These are phyloP conservation scores for Acrocephalus scirpaceus DNA, from an alignment of 2,797 vertebrate species.

Conservation along the genomic window DNA sequence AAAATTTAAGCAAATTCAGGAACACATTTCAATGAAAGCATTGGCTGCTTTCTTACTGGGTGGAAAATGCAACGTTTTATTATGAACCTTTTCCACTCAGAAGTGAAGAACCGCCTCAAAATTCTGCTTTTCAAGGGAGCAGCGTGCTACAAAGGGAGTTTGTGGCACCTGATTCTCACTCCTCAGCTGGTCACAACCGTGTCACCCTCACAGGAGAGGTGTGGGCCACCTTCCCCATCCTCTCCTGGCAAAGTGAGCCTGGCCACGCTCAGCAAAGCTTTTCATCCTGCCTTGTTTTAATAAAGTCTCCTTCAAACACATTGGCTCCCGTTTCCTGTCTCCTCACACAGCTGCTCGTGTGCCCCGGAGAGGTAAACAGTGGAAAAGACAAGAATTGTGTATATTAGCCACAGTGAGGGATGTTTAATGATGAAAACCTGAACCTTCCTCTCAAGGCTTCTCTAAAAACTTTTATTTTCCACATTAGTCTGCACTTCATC, in stretches of 20 bases:
- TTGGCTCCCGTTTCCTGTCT: neutral
- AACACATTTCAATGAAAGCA: neutral
- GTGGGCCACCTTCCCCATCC: neutral
- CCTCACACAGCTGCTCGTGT: neutral
- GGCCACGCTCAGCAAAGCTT: neutral
- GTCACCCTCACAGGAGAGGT: too few species aligned
- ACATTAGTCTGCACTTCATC: neutral
- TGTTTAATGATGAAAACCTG: neutral
- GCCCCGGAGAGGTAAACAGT: neutral
- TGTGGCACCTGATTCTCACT: neutral
- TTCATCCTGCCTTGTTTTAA: neutral
- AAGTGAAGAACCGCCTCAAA: neutral
- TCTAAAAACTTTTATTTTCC: neutral
- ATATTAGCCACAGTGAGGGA: neutral
- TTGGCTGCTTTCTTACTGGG: accelerated
- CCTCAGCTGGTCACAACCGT: accelerated
- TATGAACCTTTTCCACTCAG: neutral
- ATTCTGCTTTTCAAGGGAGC: neutral
- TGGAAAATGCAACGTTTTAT: accelerated
- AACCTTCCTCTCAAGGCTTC: neutral
- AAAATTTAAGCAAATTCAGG: neutral
- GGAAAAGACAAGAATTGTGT: neutral
- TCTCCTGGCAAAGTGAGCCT: neutral
- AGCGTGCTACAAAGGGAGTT: neutral
- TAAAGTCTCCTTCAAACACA: neutral